Conservation (phyloP, 2,888 invertebrate genomes). For the Blastobasis adustella region DNA sequence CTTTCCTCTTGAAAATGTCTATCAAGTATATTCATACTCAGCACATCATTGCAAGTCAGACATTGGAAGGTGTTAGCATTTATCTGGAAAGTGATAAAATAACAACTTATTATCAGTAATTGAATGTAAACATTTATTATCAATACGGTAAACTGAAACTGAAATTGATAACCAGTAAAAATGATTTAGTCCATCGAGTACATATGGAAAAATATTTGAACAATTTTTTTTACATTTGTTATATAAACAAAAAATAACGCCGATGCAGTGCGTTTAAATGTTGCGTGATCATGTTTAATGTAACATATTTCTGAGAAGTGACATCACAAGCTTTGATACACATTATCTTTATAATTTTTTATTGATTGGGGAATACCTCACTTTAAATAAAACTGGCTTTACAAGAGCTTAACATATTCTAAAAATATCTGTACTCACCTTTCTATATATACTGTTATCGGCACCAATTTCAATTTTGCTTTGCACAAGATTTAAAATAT, state of each 20-base stretch:
- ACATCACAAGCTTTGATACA: neutral
- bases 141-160: too few species aligned
- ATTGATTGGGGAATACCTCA: neutral
- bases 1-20: neutral
- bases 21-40: neutral
- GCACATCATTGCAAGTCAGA: neutral
- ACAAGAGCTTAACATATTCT: too few species aligned
- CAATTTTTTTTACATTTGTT: too few species aligned
- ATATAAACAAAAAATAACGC: too few species aligned
- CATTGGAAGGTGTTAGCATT: neutral
- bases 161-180: too few species aligned
- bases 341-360: neutral
- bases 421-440: conserved; percentile 19
- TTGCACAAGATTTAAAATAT: conserved; percentile 37
- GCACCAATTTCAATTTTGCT: conserved; percentile 24
- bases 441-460: conserved; percentile 30
- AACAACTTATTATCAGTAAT: neutral
- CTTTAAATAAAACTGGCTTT: too few species aligned
- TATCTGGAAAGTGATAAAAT: neutral
- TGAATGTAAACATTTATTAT: too few species aligned
- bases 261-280: neutral
- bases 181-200: too few species aligned
- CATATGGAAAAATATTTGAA: too few species aligned
- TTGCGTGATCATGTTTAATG: neutral
- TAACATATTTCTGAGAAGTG: neutral